Conservation (phyloP, 2,797 vertebrate species). For the Bufotes viridis region DNA sequence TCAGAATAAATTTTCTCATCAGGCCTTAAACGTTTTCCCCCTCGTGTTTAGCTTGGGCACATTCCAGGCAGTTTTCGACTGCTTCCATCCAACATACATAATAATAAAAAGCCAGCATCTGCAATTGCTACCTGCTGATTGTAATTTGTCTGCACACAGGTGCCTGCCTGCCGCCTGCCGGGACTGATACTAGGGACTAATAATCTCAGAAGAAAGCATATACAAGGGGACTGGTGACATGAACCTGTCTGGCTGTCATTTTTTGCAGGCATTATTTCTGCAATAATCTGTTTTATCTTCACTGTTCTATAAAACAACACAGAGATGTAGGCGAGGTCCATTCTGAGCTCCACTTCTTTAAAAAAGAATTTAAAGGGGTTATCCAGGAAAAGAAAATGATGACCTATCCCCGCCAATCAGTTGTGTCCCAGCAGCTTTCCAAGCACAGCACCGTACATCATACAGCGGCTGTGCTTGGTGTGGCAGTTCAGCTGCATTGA, state of each 20-base stretch:
- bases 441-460: too few relatives aligned
- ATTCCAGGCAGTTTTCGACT: constrained; percentile 61
- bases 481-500: too few relatives aligned
- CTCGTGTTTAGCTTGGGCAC: constrained; percentile 66
- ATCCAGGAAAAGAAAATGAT: too few relatives aligned
- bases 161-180: neutral
- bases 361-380: too few relatives aligned
- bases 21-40: constrained; percentile 52
- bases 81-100: constrained; percentile 59
- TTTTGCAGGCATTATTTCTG: neutral
- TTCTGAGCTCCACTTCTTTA: too few relatives aligned
- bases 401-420: too few relatives aligned
- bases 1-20: constrained; percentile 66
- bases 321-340: too few relatives aligned
- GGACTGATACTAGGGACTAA: neutral
- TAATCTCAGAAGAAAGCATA: neutral
- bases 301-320: too few relatives aligned
- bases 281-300: neutral
- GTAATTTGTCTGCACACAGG: constrained; percentile 27
- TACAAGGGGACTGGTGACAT: neutral
- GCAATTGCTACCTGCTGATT: constrained; percentile 44
- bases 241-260: neutral
- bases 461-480: too few relatives aligned
- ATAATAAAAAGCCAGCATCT: constrained; percentile 30
- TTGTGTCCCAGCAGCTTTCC: too few relatives aligned